Evolutionary conservation across 2,113 vertebrate species (phyloP).

Genomic region (Nansenia antarctica): DNA sequence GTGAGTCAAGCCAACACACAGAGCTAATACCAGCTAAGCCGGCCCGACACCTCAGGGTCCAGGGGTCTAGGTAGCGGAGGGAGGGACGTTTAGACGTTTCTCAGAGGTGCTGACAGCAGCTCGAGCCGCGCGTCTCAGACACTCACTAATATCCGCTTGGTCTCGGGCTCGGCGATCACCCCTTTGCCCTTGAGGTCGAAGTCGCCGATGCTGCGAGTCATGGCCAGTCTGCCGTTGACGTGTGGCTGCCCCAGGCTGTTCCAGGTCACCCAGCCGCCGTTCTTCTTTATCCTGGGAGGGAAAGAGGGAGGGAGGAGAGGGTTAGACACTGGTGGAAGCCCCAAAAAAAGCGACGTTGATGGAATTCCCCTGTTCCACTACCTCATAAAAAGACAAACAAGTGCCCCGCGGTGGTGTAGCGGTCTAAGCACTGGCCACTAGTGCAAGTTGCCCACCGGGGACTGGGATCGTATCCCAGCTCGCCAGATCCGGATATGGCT

Average conservation of each 20-base stretch:
- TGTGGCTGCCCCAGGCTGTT: constrained; percentile 95
- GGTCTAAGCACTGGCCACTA: too few species aligned
- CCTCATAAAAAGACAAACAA: too few species aligned
- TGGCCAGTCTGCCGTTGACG: constrained; percentile 94
- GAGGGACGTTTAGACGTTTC: too few species aligned
- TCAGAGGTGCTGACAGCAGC: neutral
- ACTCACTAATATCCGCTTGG: constrained; percentile 83
- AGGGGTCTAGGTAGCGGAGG: too few species aligned
- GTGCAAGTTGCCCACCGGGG: too few species aligned
- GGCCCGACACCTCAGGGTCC: neutral
- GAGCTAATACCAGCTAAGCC: neutral
- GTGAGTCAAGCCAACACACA: too few species aligned
- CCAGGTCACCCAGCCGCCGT: constrained; percentile 93
- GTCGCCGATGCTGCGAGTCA: constrained; percentile 97
- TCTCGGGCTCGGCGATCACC: constrained; percentile 95
- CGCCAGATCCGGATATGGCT: too few species aligned
- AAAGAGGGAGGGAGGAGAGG: neutral
- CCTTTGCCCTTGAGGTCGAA: constrained; percentile 90
- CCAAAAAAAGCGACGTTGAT: neutral
- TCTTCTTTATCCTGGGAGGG: constrained; percentile 83
- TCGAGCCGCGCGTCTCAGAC: too few species aligned
- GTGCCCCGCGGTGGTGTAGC: too few species aligned
- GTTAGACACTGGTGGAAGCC: neutral
- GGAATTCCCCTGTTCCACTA: too few species aligned
- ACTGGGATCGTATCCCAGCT: too few species aligned